A percentile compares a stretch with the other conserved stretches of the same genome.
These are phyloP conservation scores for Gymnosoma rotundatum DNA, from an alignment of 2,888 invertebrate genomes.

Conservation along the genomic window DNA sequence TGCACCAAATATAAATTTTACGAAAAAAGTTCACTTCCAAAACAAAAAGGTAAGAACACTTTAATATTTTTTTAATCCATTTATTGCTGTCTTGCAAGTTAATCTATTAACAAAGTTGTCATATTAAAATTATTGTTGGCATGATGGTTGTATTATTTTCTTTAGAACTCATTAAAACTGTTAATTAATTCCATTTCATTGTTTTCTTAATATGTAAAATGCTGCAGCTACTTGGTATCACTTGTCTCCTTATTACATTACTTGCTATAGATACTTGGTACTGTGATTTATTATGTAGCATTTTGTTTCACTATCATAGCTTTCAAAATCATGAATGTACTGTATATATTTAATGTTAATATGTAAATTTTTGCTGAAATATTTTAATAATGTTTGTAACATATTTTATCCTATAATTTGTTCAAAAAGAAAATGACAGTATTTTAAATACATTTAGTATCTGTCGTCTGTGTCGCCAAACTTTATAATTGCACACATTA, in stretches of 20 bases:
- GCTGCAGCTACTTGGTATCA: neutral
- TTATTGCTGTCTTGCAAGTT: conserved; percentile 56
- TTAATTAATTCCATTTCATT: neutral
- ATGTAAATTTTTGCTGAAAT: neutral
- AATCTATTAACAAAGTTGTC: conserved; percentile 44
- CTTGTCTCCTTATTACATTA: neutral
- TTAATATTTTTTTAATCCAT: conserved; percentile 12
- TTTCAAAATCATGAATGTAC: neutral
- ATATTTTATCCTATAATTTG: too few relatives aligned
- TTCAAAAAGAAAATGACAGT: too few relatives aligned
- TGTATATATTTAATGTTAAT: neutral
- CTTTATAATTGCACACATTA: too few relatives aligned
- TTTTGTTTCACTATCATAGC: neutral
- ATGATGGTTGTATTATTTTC: conserved; percentile 61
- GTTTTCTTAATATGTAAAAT: neutral
- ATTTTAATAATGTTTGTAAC: too few relatives aligned
- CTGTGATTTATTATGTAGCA: too few relatives aligned
- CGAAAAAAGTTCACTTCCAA: neutral
- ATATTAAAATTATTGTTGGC: conserved; percentile 55
- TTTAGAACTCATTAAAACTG: neutral
- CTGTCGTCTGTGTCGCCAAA: too few relatives aligned
- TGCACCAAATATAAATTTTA: neutral
- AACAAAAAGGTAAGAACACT: conserved; percentile 62
- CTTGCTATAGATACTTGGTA: neutral
- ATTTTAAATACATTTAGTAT: too few relatives aligned